Conservation (phyloP, 2,888 invertebrate species). For the Ectemnius lituratus region DNA sequence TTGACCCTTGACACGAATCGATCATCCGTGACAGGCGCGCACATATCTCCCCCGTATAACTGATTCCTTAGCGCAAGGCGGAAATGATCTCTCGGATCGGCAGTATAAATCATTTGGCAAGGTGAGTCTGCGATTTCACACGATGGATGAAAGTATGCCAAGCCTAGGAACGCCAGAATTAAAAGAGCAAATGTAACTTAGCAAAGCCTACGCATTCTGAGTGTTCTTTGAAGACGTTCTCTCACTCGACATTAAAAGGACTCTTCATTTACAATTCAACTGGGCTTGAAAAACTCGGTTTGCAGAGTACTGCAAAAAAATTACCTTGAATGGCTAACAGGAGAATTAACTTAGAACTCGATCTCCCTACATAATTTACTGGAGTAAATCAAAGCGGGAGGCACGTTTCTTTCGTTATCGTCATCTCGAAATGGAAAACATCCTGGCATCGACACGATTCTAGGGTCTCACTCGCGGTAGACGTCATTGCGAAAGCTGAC, state of each 20-base stretch:
- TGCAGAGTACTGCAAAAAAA: not conserved
- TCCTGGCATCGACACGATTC: not conserved
- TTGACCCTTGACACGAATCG: conserved; percentile 2
- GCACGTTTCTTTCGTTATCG: conserved; percentile 5
- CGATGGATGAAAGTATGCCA: conserved; percentile 12
- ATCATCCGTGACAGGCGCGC: not conserved
- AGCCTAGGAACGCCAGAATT: conserved; percentile 7
- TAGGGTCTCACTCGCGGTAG: not conserved
- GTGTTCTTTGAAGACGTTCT: not conserved
- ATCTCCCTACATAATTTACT: no score
- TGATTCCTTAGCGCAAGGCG: not conserved
- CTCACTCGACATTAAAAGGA: not conserved
- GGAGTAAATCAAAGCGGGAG: not conserved
- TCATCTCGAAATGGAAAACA: not conserved
- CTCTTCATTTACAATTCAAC: not conserved
- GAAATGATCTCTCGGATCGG: conserved; percentile 2
- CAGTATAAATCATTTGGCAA: conserved; percentile 3
- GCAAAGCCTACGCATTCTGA: not conserved
- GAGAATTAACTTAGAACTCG: no score
- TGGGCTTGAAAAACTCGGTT: not conserved
- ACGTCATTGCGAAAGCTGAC: conserved; percentile 17
- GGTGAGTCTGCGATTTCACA: conserved; percentile 21
- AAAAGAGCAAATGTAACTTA: not conserved
- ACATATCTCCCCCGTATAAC: not conserved
- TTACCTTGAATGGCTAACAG: not conserved